Conservation (phyloP, 2,113 vertebrate genomes). For the Ramphastos sulfuratus region DNA sequence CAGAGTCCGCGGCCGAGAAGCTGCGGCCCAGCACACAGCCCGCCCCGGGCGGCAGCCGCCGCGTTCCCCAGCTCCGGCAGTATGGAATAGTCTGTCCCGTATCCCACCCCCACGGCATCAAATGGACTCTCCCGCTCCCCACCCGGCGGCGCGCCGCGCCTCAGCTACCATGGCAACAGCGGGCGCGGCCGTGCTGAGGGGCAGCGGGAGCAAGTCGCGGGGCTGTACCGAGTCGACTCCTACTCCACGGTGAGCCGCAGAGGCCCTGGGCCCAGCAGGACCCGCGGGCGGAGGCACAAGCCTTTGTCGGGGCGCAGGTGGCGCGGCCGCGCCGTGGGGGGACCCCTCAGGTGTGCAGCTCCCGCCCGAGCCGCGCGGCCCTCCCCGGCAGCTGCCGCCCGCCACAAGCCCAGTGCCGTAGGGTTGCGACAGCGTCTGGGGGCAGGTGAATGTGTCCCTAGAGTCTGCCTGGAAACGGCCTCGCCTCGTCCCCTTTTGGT, state of each 20-base stretch:
- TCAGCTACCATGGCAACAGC: background rate
- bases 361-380: no score
- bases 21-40: accelerated
- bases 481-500: accelerated
- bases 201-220: accelerated
- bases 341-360: background rate
- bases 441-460: accelerated
- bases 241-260: background rate
- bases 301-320: no score
- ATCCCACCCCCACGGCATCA: accelerated
- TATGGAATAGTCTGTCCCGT: background rate
- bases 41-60: background rate
- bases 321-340: no score
- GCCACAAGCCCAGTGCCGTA: accelerated
- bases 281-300: background rate
- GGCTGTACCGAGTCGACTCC: background rate
- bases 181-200: background rate
- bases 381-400: accelerated
- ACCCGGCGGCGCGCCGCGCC: background rate
- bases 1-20: accelerated
- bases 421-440: accelerated
- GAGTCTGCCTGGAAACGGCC: accelerated
- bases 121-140: background rate
- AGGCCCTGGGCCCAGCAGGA: no score
- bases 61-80: no score